Evolutionary conservation across 2,113 vertebrate genomes (phyloP), one percentile per base, ranked within the genome.

Genomic region (Callocephalon fimbriatum): DNA sequence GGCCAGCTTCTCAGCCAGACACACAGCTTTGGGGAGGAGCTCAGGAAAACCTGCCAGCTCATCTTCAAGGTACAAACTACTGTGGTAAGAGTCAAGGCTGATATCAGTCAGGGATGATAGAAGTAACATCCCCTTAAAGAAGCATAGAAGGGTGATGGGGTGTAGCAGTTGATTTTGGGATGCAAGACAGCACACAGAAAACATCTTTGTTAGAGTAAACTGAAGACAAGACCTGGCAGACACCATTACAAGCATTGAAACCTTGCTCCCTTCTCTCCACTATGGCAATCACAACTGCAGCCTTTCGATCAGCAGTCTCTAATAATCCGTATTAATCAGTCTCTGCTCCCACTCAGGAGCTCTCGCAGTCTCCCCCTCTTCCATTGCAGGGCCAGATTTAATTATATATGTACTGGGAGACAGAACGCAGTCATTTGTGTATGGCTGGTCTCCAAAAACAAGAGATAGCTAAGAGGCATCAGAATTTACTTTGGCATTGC

Each of bases 291-390:
- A 78, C 76, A 73, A 84, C 66, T 87, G 74, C 71, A 96, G 75
- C 63, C 71, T 90, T 95, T 91, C 90, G 73, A 74, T 77, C 85
- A 95, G 74, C 63, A 66, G 6, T 76, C 78, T 70, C 88, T 80
- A 82, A 91, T 90, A 94, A 92, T 86, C 62, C 25, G 6, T 90
- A 90, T 83, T 94, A 94, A 96, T 91, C 81, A 94, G 71, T 9
- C 74, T 35, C 93, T 88, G 77, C 93, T 90, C 66, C 87, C 61
- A 81, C 72, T 77, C 87, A 83, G 85, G 85, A 86, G 74, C 86
- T 90, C 86, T 65, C 75, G 68, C 50, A 70, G 85, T 56, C 63
- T 74, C 58, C 42, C 44, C 44, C 62, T 80, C 68, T 94, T 51
- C 77, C 71, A 62, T 8, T 48, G 58, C 50, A 72, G 48, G 48